Percentiles rank a stretch among this genome's conserved stretches.
phyloP scores from a whole-genome alignment of 2,113 vertebrate genomes.

The Hippotragus niger region DNA sequence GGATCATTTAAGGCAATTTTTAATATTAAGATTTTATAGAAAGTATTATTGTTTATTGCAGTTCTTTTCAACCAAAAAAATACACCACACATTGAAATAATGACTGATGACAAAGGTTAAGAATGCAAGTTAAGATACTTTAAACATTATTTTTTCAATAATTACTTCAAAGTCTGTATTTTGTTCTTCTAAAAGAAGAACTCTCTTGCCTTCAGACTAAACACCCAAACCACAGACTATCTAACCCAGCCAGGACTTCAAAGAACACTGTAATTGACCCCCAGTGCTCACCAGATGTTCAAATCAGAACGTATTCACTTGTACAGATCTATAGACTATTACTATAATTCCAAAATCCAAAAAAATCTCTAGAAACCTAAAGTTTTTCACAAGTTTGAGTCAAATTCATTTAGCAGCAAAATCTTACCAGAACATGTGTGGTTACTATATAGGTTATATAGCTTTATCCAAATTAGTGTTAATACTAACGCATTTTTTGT shows the following conservation, averaged over 20 bases:
- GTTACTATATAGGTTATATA: neutral
- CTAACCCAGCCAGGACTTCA: slow-evolving; percentile 11
- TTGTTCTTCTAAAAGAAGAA: slow-evolving; percentile 55
- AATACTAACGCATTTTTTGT: neutral
- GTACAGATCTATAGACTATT: neutral
- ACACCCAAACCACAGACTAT: slow-evolving; percentile 64
- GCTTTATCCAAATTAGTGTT: neutral
- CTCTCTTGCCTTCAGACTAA: slow-evolving; percentile 69
- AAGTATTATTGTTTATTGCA: neutral
- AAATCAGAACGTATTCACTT: slow-evolving; percentile 42
- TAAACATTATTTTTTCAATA: slow-evolving; percentile 41
- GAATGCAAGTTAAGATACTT: slow-evolving; percentile 26
- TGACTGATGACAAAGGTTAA: neutral
- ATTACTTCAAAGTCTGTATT: slow-evolving; percentile 51
- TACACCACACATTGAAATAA: neutral
- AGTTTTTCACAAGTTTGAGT: neutral
- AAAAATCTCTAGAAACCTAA: neutral
- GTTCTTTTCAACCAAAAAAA: slow-evolving; percentile 32
- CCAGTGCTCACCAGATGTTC: slow-evolving; percentile 59
- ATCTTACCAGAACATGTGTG: neutral
- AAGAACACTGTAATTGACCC: slow-evolving; percentile 35
- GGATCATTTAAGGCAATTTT: neutral
- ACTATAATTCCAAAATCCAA: slow-evolving; percentile 4
- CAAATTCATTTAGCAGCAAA: slow-evolving; percentile 8
- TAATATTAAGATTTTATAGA: neutral